Conservation (phyloP, 2,888 invertebrate genomes). For the Agriopis aurantiaria region DNA sequence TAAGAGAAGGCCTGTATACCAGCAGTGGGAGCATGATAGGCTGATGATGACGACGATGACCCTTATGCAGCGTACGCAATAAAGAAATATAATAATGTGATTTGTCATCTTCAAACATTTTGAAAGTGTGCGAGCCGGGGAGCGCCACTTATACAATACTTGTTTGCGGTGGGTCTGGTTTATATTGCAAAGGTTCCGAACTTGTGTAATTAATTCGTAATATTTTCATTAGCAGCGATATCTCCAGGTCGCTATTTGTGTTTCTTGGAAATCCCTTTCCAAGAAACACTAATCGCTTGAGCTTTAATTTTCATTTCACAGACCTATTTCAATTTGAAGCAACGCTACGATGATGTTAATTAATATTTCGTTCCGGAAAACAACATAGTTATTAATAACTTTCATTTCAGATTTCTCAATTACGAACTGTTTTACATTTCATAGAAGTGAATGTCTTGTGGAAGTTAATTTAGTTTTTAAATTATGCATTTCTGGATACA, state of each 20-base stretch:
- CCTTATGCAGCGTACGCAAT: too few species aligned
- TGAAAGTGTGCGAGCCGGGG: too few species aligned
- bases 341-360: constrained; percentile 1
- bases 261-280: constrained; percentile 4
- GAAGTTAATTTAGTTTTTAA: not conserved
- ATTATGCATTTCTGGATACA: too few species aligned
- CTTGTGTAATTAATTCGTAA: constrained; percentile 16
- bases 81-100: too few species aligned
- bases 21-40: too few species aligned
- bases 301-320: constrained; percentile 11
- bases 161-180: constrained; percentile 1
- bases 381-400: not conserved
- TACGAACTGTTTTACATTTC: not conserved
- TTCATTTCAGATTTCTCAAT: not conserved
- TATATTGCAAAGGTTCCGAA: not conserved
- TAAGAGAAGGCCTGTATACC: too few species aligned
- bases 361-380: constrained; percentile 8
- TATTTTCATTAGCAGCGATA: constrained; percentile 9
- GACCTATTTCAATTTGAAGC: not conserved
- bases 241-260: constrained; percentile 5
- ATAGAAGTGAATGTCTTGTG: too few species aligned
- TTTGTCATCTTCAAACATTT: too few species aligned
- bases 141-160: not conserved
- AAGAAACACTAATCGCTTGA: not conserved
- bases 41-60: too few species aligned